Evolutionary conservation across 2,888 invertebrate genomes (phyloP), one percentile per base, ranked within the genome.

Genomic region (Syrphus vitripennis): DNA sequence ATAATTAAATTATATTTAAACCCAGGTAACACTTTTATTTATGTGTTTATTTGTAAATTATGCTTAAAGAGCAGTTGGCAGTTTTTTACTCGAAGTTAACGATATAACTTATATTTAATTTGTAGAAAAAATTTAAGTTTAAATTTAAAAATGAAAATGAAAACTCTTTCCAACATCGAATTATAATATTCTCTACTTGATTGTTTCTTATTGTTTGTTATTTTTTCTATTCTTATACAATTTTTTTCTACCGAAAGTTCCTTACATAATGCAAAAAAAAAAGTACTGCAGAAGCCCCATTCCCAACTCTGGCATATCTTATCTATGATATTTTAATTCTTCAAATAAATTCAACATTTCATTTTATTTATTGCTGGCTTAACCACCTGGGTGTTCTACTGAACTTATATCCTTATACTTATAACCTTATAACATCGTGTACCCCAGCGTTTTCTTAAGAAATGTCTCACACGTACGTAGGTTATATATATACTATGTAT

Each of bases 291-390:
- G 7, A 53, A 26, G 14, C 26, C 26, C 29, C 1, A 50, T 53
- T 53, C 26, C 14, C n/a, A 26, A 53, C 26, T 21, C 14, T 53
- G 50, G n/a, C 21, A 59, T 24, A 48, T 67, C 67, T 48, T 29
- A 50, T 67, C 48, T 34, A 50, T 50, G 34, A 67, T 50, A 24
- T 34, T 67, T 67, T 67, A 50, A 50, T 67, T 67, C 67, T 50
- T 67, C 34, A 50, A 45, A 50, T 50, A 67, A 67, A 67, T 67
- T 29, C 45, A 67, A 31, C 19, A 67, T 67, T 67, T 31, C 21
- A 48, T 67, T 48, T 67, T 67, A 67, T 67, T 67, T 67, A 67
- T 67, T 67, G 48, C 67, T n/a, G n/a, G 67, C 67, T 67, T 50
- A 67, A 34, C 67, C 67, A 67, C 21, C 67, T 67, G 67, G 45